Conservation (phyloP, 1,140 invertebrate species). For the Drosophila bocqueti region DNA sequence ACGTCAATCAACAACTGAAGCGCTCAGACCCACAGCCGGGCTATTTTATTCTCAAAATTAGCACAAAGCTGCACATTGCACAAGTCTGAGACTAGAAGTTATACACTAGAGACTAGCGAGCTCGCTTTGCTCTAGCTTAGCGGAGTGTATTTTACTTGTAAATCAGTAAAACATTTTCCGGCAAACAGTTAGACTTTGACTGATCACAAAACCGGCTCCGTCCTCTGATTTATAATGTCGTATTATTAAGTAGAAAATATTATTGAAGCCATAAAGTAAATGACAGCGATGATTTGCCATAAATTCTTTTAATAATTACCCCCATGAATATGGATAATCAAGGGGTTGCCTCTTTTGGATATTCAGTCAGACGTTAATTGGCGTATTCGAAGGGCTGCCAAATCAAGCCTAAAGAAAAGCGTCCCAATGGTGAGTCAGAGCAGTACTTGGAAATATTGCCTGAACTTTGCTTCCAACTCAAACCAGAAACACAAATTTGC, state of each 20-base stretch:
- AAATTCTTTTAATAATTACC: slow-evolving; percentile 52
- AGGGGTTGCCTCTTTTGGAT: slow-evolving; percentile 14
- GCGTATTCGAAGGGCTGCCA: slow-evolving; percentile 30
- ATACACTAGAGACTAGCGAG: slow-evolving; percentile 16
- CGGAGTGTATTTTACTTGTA: slow-evolving; percentile 55
- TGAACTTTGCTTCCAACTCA: slow-evolving; percentile 4
- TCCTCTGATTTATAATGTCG: slow-evolving; percentile 65
- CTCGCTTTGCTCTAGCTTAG: slow-evolving; percentile 32
- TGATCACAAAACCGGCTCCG: slow-evolving; percentile 69
- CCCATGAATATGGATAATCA: slow-evolving; percentile 32
- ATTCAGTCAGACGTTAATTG: slow-evolving; percentile 27
- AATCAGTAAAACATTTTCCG: slow-evolving; percentile 48
- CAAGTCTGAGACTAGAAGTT: slow-evolving; percentile 14
- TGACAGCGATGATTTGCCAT: slow-evolving; percentile 58
- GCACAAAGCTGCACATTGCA: slow-evolving; percentile 40
- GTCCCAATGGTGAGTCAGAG: slow-evolving; percentile 14
- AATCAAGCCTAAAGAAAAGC: slow-evolving; percentile 31
- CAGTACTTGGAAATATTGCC: neutral
- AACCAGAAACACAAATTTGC: slow-evolving; percentile 11
- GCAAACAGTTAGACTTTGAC: slow-evolving; percentile 60
- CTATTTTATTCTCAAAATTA: slow-evolving; percentile 72
- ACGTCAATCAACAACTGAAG: slow-evolving; percentile 59
- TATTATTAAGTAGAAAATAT: slow-evolving; percentile 64
- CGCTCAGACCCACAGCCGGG: slow-evolving; percentile 7
- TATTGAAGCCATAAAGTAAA: slow-evolving; percentile 25